These are phyloP conservation scores for Oxycera nigricornis DNA, from an alignment of 2,888 invertebrate genomes.

Conservation along the genomic window DNA sequence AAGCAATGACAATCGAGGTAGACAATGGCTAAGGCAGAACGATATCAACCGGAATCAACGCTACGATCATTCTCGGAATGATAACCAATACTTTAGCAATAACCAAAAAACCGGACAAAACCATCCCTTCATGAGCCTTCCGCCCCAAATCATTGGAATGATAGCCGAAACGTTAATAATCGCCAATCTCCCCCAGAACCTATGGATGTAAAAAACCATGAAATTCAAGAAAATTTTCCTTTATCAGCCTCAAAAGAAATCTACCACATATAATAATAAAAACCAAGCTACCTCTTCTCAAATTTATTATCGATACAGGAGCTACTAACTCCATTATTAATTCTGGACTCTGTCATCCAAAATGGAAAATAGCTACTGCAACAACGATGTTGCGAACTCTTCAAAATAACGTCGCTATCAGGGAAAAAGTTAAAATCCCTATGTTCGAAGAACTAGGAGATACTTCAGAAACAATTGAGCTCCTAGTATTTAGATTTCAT, in stretches of 20 bases:
- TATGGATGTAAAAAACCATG: not conserved
- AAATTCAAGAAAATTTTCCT: not conserved
- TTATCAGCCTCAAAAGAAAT: not conserved
- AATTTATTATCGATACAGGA: constrained; percentile 29
- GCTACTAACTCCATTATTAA: not conserved
- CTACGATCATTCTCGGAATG: not conserved
- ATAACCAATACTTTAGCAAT: not conserved
- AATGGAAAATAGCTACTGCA: not conserved
- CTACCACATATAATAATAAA: not conserved
- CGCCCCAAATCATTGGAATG: too few relatives aligned
- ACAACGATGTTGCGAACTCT: not conserved
- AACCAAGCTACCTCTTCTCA: not conserved
- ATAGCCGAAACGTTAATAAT: not conserved
- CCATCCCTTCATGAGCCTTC: too few relatives aligned
- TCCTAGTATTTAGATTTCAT: not conserved
- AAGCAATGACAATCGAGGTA: not conserved
- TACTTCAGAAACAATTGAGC: not conserved
- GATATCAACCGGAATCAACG: not conserved
- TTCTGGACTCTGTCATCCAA: not conserved
- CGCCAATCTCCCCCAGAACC: not conserved
- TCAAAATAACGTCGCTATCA: not conserved
- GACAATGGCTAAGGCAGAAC: not conserved
- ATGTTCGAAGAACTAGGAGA: not conserved
- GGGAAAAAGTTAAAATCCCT: not conserved
- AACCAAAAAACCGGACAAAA: not conserved